Percentiles rank a stretch among this genome's conserved stretches.
These are phyloP conservation scores for Cossypha caffra DNA, from an alignment of 2,797 vertebrate genomes.

Conservation along the genomic window DNA sequence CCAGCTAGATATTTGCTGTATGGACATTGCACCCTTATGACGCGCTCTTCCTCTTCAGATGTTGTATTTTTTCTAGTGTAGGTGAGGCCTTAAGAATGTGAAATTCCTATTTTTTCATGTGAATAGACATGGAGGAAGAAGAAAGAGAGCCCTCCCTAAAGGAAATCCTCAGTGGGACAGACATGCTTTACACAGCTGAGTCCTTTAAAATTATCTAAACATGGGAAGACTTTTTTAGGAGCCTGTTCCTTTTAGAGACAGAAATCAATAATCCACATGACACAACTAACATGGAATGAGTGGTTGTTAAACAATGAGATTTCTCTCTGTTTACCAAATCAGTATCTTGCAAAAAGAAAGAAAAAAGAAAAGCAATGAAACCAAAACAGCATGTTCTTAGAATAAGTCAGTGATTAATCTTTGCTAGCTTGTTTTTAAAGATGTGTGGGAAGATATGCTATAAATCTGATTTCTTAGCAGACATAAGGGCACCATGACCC, in stretches of 20 bases:
- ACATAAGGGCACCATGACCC: neutral
- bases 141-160: neutral
- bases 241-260: neutral
- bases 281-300: neutral
- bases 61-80: neutral
- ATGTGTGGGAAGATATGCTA: neutral
- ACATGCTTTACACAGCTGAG: neutral
- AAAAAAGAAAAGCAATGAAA: neutral
- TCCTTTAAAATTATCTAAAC: neutral
- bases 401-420: neutral
- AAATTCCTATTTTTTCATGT: neutral
- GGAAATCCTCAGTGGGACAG: neutral
- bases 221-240: neutral
- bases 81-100: neutral
- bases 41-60: accelerated
- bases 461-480: neutral
- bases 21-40: neutral
- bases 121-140: neutral
- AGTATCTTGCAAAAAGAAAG: neutral
- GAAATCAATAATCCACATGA: neutral
- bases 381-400: neutral
- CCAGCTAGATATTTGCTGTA: neutral
- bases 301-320: neutral
- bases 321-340: neutral
- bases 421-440: slow-evolving; percentile 23